Base-by-base conservation (phyloP, 2,888 invertebrate species). In the Punctoribates punctum region DNA sequence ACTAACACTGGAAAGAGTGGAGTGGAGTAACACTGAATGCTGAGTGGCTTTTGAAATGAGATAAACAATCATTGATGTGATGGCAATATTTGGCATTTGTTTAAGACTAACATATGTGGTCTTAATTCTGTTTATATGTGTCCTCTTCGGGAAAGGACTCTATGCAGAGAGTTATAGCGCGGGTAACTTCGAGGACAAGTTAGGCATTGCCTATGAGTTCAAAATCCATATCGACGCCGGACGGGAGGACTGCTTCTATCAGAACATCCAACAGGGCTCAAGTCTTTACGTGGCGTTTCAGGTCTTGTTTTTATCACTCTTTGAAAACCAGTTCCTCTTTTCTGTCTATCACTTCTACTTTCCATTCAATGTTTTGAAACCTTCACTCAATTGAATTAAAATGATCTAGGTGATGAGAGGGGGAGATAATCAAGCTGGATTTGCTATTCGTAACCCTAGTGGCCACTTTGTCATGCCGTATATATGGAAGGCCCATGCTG, bases 221-320 rank as follows among this genome's bases (percentile, higher is more conserved):
- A 95, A 95, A 86, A 92, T 96, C 48, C 92, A 95, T 84, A 90
- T 96, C 79, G 94, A 94, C 82, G 92, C 95, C n/a, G 94, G 95
- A 77, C 90, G 90, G 83, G 95, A 96, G 85, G 96, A 96, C 83
- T 96, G 96, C 85, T 96, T 95, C 85, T 94, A 89, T 84, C 96
- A 96, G 86, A 94, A 91, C 86, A 94, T 95, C 77, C 92, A 94
- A 82, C 89, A 91, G 76, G 93, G 93, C 75, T 94, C 95, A 27
- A 94, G 94, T 78, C 91, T 96, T 83, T 95, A 94, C 85, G 93
- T 94, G 78, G 93, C 94, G 81, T 95, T 94, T 85, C 94, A 95
- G 88, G 96, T 94, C 85, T 81, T 85, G 62, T 27, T 17, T 20
- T 46, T 4, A 38, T 9, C 17, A 79, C 27, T 42, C 15, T 29